Conservation (phyloP, 2,888 invertebrate species). For the Noctua janthina region DNA sequence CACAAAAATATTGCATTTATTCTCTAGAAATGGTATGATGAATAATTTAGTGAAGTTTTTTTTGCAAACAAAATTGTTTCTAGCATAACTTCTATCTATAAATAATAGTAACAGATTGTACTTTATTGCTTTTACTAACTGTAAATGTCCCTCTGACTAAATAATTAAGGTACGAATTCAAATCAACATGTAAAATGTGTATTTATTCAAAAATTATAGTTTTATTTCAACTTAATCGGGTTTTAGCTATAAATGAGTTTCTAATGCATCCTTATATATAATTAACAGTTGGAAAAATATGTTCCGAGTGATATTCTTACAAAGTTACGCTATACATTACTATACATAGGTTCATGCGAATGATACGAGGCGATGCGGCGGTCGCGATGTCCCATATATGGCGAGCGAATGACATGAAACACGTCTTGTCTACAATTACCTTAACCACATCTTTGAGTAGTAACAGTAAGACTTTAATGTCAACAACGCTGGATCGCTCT, state of each 20-base stretch:
- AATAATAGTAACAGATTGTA: constrained; percentile 51
- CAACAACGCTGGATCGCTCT: constrained; percentile 5
- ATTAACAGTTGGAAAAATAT: constrained; percentile 86
- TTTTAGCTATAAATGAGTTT: constrained; percentile 65
- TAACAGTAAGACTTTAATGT: neutral
- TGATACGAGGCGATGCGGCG: constrained; percentile 78
- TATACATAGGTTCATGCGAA: constrained; percentile 83
- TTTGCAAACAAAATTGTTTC: constrained; percentile 14
- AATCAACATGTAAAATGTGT: constrained; percentile 60
- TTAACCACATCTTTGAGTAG: constrained; percentile 7
- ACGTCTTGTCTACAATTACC: constrained; percentile 2
- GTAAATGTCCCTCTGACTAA: constrained; percentile 63
- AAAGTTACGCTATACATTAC: constrained; percentile 79
- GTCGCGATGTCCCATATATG: constrained; percentile 22
- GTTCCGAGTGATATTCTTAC: constrained; percentile 81
- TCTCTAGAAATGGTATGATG: constrained; percentile 23
- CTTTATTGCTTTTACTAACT: constrained; percentile 49
- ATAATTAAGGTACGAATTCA: constrained; percentile 46
- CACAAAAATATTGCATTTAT: constrained; percentile 58
- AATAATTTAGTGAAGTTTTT: constrained; percentile 8
- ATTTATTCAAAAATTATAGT: constrained; percentile 60
- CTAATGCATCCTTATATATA: constrained; percentile 72
- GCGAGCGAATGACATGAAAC: constrained; percentile 29
- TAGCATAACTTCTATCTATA: constrained; percentile 28
- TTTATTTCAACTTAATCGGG: constrained; percentile 58